Percentiles rank a stretch among this genome's conserved stretches.
phyloP scores from a whole-genome alignment of 2,888 invertebrate species.

The Ischnura elegans region DNA sequence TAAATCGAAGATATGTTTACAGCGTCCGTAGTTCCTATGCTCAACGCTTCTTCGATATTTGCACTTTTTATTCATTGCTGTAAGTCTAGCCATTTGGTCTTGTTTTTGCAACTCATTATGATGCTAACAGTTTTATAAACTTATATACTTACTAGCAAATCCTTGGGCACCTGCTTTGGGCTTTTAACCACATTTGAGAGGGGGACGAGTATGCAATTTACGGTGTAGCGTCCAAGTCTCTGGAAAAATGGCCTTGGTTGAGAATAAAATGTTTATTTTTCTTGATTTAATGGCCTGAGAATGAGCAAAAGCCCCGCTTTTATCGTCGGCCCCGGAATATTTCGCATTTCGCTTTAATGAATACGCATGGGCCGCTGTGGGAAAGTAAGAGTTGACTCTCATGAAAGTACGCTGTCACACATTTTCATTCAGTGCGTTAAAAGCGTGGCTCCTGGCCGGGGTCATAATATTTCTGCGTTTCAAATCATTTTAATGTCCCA shows the following conservation, averaged over 20 bases:
- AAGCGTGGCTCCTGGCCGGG: neutral
- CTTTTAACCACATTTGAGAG: neutral
- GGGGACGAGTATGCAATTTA: neutral
- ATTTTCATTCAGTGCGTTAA: neutral
- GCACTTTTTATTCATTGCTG: too few relatives aligned
- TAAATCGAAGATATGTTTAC: too few relatives aligned
- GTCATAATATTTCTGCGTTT: neutral
- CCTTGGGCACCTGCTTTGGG: neutral
- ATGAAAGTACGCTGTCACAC: neutral
- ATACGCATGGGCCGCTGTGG: neutral
- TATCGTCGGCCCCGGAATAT: neutral
- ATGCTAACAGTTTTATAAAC: neutral
- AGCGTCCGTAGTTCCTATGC: too few relatives aligned
- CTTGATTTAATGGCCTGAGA: neutral
- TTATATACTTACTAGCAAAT: too few relatives aligned
- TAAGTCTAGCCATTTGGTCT: too few relatives aligned
- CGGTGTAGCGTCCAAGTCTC: neutral
- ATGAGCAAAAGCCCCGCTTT: neutral
- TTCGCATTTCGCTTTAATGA: neutral
- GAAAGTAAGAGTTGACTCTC: neutral
- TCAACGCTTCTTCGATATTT: too few relatives aligned
- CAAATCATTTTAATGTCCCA: neutral
- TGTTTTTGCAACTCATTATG: too few relatives aligned
- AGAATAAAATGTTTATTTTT: conserved; percentile 7
- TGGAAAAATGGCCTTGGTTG: neutral